phyloP scores from a whole-genome alignment of 2,797 vertebrate genomes.

The Betta splendens region DNA sequence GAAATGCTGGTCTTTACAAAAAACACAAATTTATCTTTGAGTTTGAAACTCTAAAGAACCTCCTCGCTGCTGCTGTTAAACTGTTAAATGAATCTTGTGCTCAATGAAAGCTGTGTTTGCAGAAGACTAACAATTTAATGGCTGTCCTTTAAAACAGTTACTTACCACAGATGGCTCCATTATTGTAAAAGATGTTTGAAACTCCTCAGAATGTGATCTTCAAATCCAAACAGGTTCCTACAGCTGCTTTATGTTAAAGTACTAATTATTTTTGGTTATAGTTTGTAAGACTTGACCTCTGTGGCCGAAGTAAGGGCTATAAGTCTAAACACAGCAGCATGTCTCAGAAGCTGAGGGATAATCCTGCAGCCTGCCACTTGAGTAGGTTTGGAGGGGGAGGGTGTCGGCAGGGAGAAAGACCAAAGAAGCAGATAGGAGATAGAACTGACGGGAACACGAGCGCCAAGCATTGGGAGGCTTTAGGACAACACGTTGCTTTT shows the following conservation, averaged over 20 bases:
- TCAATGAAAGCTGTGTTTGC: slow-evolving; percentile 23
- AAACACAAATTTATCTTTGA: slow-evolving; percentile 17
- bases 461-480: neutral
- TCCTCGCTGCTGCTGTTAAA: slow-evolving; percentile 15
- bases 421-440: slow-evolving; percentile 57
- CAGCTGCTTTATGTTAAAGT: neutral
- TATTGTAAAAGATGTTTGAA: slow-evolving; percentile 37
- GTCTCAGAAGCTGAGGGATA: slow-evolving; percentile 80
- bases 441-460: slow-evolving; percentile 18
- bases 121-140: slow-evolving; percentile 15
- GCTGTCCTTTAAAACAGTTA: slow-evolving; percentile 18
- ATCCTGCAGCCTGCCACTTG: slow-evolving; percentile 82
- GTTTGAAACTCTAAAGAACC: slow-evolving; percentile 17
- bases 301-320: slow-evolving; percentile 54
- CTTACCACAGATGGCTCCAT: slow-evolving; percentile 73
- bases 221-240: slow-evolving; percentile 18
- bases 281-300: slow-evolving; percentile 56
- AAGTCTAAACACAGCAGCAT: slow-evolving; percentile 64
- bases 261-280: slow-evolving; percentile 35
- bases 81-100: slow-evolving; percentile 31
- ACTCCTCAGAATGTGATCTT: slow-evolving; percentile 14
- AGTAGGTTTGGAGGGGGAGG: slow-evolving; percentile 77
- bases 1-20: slow-evolving; percentile 1
- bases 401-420: slow-evolving; percentile 42
- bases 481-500: neutral